These are phyloP conservation scores for Monopis laevigella DNA, from an alignment of 2,888 invertebrate genomes.

Conservation along the genomic window DNA sequence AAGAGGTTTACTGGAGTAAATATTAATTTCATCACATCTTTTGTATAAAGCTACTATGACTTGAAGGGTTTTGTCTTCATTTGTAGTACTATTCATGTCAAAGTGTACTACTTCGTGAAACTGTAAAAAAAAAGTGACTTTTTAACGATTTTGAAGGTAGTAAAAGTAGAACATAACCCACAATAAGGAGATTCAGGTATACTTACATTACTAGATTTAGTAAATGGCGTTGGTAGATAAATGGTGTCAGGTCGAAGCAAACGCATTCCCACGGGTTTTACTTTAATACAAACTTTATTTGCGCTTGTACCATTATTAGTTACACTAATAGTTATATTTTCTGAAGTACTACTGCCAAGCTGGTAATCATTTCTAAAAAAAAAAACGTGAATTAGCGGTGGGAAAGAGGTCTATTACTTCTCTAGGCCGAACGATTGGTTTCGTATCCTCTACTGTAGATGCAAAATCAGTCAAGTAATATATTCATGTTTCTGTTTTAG, in stretches of 20 bases:
- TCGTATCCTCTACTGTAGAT: too few species aligned
- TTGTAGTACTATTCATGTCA: neutral
- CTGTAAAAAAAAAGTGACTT: constrained; percentile 4
- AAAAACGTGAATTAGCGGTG: too few species aligned
- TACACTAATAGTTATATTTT: constrained; percentile 25
- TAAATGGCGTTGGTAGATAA: neutral
- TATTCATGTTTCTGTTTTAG: too few species aligned
- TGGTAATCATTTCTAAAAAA: constrained; percentile 21
- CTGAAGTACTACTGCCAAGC: constrained; percentile 26
- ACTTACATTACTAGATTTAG: too few species aligned
- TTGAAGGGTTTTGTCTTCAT: neutral
- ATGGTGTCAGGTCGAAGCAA: neutral
- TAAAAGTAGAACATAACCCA: too few species aligned
- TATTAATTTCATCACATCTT: constrained; percentile 6
- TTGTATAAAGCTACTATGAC: constrained; percentile 6
- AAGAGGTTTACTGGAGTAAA: too few species aligned
- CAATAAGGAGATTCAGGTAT: too few species aligned
- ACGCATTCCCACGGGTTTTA: constrained; percentile 21
- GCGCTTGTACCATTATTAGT: constrained; percentile 30
- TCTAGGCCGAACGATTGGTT: too few species aligned
- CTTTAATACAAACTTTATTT: constrained; percentile 26
- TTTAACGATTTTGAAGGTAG: too few species aligned
- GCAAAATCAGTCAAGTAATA: too few species aligned
- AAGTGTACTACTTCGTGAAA: constrained; percentile 2
- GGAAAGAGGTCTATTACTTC: too few species aligned